Evolutionary conservation across 2,888 invertebrate species (phyloP).

Genomic region (Papilio demoleus): DNA sequence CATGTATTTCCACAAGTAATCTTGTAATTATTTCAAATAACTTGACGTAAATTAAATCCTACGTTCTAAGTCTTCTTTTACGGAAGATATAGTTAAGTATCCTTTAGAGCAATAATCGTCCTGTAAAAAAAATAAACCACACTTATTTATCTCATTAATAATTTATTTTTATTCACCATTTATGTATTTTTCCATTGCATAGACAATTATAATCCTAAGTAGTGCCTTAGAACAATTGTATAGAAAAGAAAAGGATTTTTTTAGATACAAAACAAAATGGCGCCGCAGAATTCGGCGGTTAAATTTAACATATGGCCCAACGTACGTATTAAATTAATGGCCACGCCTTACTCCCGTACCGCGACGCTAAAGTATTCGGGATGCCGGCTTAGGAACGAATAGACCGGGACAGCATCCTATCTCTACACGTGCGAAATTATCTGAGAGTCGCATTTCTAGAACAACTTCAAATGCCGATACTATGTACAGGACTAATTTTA

Average conservation of each 20-base stretch:
- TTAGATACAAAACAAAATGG: slow-evolving; percentile 37
- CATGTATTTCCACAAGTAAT: neutral
- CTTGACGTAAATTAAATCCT: neutral
- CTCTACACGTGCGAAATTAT: slow-evolving; percentile 30
- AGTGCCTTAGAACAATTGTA: neutral
- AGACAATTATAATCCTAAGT: neutral
- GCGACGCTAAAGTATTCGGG: slow-evolving; percentile 25
- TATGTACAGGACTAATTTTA: slow-evolving; percentile 15
- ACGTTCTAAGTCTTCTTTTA: neutral
- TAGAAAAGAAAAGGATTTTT: slow-evolving; percentile 16
- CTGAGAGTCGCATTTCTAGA: slow-evolving; percentile 17
- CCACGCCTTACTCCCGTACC: slow-evolving; percentile 37
- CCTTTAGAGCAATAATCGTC: neutral
- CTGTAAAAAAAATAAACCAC: no score
- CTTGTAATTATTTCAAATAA: neutral
- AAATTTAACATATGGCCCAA: slow-evolving; percentile 40
- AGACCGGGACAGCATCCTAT: neutral
- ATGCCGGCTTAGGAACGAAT: slow-evolving; percentile 18
- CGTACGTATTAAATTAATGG: slow-evolving; percentile 35
- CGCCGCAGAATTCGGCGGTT: slow-evolving; percentile 38
- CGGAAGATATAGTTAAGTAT: neutral
- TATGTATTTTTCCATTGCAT: neutral
- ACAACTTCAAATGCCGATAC: slow-evolving; percentile 17
- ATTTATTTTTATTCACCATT: neutral
- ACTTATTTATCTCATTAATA: neutral